Base-by-base conservation (phyloP, 2,888 invertebrate species). In the Drosophila subquinaria region DNA sequence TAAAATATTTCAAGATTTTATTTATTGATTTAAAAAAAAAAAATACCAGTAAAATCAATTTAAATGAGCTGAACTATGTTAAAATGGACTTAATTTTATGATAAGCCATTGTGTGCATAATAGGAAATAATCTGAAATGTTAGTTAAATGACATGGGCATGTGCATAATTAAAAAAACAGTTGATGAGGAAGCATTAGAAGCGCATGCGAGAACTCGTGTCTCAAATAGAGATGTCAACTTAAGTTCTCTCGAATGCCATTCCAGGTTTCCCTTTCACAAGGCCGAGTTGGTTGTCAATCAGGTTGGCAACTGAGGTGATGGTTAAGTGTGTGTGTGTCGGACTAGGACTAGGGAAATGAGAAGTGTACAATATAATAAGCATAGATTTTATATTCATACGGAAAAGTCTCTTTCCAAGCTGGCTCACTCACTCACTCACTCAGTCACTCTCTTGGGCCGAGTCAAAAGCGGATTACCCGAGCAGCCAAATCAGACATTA, bases 391-490 rank as follows among this genome's bases (percentile, higher is more conserved):
- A 30, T 60, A 60, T 66, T 59, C 67, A 63, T 70, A 59, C 62
- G 69, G 20, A 20, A 52, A 65, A 30, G 53, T 42, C 48, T 45
- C 57, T 48, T n/a, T 11, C 33, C 65, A 62, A 63, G 43, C 35
- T 50, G 33, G 33, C 47, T 30, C 48, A 48, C 47, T 17, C 23
- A 4, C 40, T 20, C 23, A 2, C 20, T 15, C 42, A 17, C 17
- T 11, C 35, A 4, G 38, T 6, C 38, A 10, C n/a, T 11, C 20
- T 20, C 47, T 1, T 51, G 11, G 42, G 36, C 6, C 9, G 20
- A 35, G 78, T 69, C 70, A 50, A 78, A 84, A 87, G 87, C 84
- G 75, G 87, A 84, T 84, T 84, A 84, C 78, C 47, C 43, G 35
- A 66, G 73, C 73, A 76, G 65, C 67, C 73, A 72, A 79, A 74